Percentiles rank a stretch among this genome's conserved stretches.
Conservation (phyloP, 1,140 invertebrate genomes). For the Rhyzopertha dominica region DNA sequence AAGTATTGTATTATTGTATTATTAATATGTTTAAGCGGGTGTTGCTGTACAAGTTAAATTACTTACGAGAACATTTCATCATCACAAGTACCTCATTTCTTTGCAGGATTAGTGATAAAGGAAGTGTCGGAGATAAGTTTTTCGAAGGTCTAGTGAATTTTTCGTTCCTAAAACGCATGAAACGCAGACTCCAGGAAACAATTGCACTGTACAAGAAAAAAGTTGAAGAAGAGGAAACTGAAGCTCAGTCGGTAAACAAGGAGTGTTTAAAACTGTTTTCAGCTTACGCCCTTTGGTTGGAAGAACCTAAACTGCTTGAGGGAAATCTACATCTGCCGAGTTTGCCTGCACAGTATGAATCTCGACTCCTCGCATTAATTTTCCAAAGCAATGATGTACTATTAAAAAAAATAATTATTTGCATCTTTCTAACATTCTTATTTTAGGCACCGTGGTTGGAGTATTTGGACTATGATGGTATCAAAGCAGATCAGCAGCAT, state of each 20-base stretch:
- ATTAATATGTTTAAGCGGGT: too few species aligned
- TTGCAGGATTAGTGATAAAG: conserved; percentile 41
- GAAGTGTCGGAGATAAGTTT: conserved; percentile 69
- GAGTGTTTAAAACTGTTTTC: conserved; percentile 44
- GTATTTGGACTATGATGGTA: conserved; percentile 55
- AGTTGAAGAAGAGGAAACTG: conserved; percentile 34
- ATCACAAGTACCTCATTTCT: not conserved
- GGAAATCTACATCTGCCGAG: conserved; percentile 63
- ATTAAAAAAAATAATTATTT: conserved; percentile 2
- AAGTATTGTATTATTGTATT: too few species aligned
- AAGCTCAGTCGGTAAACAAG: not conserved
- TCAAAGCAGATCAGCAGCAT: conserved; percentile 51
- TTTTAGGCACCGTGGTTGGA: conserved; percentile 60
- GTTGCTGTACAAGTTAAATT: not conserved
- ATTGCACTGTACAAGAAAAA: conserved; percentile 55
- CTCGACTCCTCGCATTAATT: conserved; percentile 49
- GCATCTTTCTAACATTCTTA: too few species aligned
- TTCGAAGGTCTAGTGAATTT: conserved; percentile 69
- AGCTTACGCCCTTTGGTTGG: conserved; percentile 70
- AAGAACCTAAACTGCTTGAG: conserved; percentile 70
- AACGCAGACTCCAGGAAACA: conserved; percentile 62
- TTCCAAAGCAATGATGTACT: conserved; percentile 43
- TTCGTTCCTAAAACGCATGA: conserved; percentile 67
- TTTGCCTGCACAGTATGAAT: conserved; percentile 67
- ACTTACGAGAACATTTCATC: not conserved